Percentiles rank a stretch among this genome's conserved stretches.
Evolutionary conservation across 1,140 invertebrate species (phyloP).

Genomic region (Drosophila busckii): DNA sequence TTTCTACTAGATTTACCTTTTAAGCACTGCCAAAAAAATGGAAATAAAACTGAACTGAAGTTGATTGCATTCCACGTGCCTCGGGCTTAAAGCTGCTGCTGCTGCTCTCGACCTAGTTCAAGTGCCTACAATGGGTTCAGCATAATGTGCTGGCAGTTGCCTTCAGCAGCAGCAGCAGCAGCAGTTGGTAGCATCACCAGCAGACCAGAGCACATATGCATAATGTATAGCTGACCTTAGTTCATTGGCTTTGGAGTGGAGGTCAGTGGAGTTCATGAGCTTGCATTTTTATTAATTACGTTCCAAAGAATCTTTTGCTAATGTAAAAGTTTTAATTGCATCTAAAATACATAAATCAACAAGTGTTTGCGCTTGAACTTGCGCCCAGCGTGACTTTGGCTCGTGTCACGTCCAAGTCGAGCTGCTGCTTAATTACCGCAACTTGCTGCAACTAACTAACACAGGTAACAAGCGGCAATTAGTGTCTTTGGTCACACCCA

Average conservation of each 20-base stretch:
- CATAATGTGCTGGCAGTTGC: slow-evolving; percentile 33
- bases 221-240: slow-evolving; percentile 12
- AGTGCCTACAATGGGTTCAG: slow-evolving; percentile 33
- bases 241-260: slow-evolving; percentile 38
- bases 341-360: too few species aligned
- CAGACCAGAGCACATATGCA: slow-evolving; percentile 38
- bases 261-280: too few species aligned
- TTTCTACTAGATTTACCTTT: slow-evolving; percentile 14
- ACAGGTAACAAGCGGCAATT: slow-evolving; percentile 38
- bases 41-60: too few species aligned
- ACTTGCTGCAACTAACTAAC: slow-evolving; percentile 10
- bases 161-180: not conserved
- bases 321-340: too few species aligned
- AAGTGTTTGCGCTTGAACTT: not conserved
- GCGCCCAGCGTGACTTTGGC: not conserved
- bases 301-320: too few species aligned
- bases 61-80: slow-evolving; percentile 43
- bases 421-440: slow-evolving; percentile 37
- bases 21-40: slow-evolving; percentile 40
- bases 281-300: too few species aligned
- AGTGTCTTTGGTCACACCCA: slow-evolving; percentile 34
- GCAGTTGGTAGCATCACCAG: slow-evolving; percentile 19
- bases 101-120: slow-evolving; percentile 38
- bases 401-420: slow-evolving; percentile 22
- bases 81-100: not conserved